A percentile compares a stretch with the other conserved stretches of the same genome.
These are phyloP conservation scores for Panthera leo DNA, from an alignment of 2,113 vertebrate genomes.

Conservation along the genomic window DNA sequence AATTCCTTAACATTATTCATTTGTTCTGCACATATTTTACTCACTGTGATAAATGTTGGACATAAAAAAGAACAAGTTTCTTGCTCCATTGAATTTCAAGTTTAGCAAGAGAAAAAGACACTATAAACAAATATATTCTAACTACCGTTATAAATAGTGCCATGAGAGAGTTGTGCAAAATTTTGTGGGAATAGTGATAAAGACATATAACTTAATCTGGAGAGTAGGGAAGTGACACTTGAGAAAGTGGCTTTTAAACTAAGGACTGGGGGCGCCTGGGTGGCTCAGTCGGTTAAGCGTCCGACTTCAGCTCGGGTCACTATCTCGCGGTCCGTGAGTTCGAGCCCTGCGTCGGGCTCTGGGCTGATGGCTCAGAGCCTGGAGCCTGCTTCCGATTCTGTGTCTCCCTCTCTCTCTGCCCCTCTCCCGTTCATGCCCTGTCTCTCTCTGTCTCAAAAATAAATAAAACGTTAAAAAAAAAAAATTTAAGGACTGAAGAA, in stretches of 20 bases:
- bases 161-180: constrained; percentile 8
- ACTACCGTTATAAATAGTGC: not conserved
- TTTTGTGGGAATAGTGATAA: not conserved
- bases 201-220: not conserved
- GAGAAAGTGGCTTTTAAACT: constrained; percentile 18
- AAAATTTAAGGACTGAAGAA: constrained; percentile 1
- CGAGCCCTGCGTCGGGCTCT: no score
- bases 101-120: constrained; percentile 7
- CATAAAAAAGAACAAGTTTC: not conserved
- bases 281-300: no score
- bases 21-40: not conserved
- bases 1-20: constrained; percentile 19
- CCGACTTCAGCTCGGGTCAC: no score
- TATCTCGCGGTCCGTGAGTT: no score
- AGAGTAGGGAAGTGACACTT: not conserved
- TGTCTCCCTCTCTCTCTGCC: no score
- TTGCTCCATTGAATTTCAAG: constrained; percentile 4
- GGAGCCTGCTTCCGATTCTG: no score
- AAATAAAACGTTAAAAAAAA: no score
- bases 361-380: no score
- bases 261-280: not conserved
- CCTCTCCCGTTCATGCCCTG: no score
- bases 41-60: not conserved
- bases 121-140: not conserved
- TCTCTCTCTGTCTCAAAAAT: no score